These are phyloP conservation scores for Parnassius glacialis DNA, from an alignment of 2,888 invertebrate genomes.

Conservation along the genomic window DNA sequence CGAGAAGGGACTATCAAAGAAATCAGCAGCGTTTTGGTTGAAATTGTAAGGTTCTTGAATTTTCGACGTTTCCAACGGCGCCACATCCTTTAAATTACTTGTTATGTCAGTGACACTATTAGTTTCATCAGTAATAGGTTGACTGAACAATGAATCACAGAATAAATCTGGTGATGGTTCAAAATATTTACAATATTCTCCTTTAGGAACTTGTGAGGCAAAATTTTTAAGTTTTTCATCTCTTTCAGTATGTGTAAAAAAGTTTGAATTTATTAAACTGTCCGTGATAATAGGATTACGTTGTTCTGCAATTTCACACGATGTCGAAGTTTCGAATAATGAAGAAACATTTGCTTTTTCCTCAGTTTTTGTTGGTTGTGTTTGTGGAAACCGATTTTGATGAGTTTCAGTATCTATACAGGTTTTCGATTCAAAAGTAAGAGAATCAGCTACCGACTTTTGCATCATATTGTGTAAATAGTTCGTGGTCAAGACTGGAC, in stretches of 20 bases:
- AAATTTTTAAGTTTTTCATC: background rate
- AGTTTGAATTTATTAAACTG: background rate
- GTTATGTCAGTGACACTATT: background rate
- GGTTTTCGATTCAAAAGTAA: background rate
- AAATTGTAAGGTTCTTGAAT: conserved; percentile 1
- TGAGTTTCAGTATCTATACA: background rate
- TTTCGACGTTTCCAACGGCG: background rate
- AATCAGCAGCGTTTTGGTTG: conserved; percentile 15
- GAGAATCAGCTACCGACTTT: background rate
- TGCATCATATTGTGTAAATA: background rate
- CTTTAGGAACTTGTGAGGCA: background rate
- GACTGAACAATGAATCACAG: conserved; percentile 5
- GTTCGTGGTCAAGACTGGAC: background rate
- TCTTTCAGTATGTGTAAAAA: background rate
- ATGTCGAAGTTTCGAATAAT: background rate
- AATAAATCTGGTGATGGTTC: conserved; percentile 4
- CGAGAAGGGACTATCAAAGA: conserved; percentile 23
- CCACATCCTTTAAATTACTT: background rate
- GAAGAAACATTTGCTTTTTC: background rate
- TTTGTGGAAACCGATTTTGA: background rate
- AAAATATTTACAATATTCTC: conserved; percentile 21
- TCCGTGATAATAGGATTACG: background rate
- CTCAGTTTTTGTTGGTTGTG: background rate
- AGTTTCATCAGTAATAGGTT: background rate
- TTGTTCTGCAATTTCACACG: conserved; percentile 1